Conservation (phyloP, 2,113 vertebrate species). For the Haemorhous mexicanus region DNA sequence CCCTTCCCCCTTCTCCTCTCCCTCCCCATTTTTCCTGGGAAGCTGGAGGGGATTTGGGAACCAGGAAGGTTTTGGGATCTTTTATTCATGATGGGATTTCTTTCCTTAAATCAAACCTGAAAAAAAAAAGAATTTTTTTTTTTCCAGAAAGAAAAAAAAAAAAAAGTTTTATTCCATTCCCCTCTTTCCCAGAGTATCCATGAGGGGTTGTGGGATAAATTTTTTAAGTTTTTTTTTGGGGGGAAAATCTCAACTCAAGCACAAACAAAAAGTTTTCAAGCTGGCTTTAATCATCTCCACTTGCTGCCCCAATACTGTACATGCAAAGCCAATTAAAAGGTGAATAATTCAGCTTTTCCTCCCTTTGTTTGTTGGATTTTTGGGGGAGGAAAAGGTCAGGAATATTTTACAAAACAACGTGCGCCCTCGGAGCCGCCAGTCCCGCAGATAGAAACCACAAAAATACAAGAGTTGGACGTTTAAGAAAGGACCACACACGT, state of each 20-base stretch:
- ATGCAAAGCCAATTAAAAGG: slow-evolving; percentile 81
- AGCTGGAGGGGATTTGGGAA: background rate
- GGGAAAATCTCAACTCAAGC: background rate
- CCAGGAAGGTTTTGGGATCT: background rate
- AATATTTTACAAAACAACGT: slow-evolving; percentile 89
- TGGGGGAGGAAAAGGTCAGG: slow-evolving; percentile 51
- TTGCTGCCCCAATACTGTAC: slow-evolving; percentile 79
- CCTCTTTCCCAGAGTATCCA: background rate
- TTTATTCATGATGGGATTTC: background rate
- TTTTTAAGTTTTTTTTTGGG: background rate
- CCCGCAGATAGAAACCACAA: slow-evolving; percentile 92
- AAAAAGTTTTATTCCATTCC: background rate
- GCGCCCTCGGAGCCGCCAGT: slow-evolving; percentile 86
- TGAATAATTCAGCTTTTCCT: slow-evolving; percentile 15
- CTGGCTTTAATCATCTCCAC: slow-evolving; percentile 75
- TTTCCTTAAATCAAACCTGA: background rate
- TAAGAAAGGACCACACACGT: slow-evolving; percentile 95
- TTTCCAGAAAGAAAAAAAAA: background rate
- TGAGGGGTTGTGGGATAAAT: fast-evolving
- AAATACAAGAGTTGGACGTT: slow-evolving; percentile 89
- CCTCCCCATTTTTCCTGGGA: background rate
- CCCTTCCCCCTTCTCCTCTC: background rate
- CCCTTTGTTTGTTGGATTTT: background rate
- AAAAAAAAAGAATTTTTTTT: too few relatives aligned
- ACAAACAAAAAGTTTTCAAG: slow-evolving; percentile 67